Percentiles rank a stretch among this genome's conserved stretches.
phyloP scores from a whole-genome alignment of 2,113 vertebrate species.

The Tapirus terrestris region DNA sequence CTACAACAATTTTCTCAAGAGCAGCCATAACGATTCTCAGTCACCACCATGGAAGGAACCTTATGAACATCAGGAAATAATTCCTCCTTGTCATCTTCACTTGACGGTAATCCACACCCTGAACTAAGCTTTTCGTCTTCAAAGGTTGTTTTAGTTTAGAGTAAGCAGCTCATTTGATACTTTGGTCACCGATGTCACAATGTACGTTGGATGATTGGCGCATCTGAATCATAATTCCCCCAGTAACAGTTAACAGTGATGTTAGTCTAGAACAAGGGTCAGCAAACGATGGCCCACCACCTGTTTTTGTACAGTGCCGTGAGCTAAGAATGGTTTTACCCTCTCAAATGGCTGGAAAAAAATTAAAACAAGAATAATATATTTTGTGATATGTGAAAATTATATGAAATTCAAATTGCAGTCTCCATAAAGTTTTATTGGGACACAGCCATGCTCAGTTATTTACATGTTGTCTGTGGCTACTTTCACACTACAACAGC shows the following conservation, averaged over 20 bases:
- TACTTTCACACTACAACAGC: slow-evolving; percentile 10
- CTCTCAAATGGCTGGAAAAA: background rate
- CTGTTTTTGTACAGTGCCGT: background rate
- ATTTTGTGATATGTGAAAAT: slow-evolving; percentile 33
- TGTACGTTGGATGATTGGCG: background rate
- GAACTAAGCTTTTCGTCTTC: slow-evolving; percentile 41
- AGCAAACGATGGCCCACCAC: background rate
- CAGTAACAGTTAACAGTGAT: background rate
- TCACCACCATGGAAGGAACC: background rate
- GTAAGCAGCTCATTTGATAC: slow-evolving; percentile 23
- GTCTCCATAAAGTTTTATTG: background rate
- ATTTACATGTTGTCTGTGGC: background rate
- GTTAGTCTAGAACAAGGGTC: background rate
- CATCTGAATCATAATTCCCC: slow-evolving; percentile 16
- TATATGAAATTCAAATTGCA: slow-evolving; percentile 16
- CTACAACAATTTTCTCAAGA: background rate
- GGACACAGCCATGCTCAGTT: background rate
- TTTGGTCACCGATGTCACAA: background rate
- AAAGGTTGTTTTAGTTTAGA: slow-evolving; percentile 41
- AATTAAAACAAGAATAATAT: background rate
- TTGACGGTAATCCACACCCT: background rate
- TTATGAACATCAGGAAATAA: slow-evolving; percentile 29
- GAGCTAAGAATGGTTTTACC: background rate
- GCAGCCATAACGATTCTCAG: background rate
- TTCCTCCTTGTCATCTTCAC: background rate